Percentiles rank a stretch among this genome's conserved stretches.
Evolutionary conservation across 2,888 invertebrate genomes (phyloP).

Genomic region (Gari tellinella): DNA sequence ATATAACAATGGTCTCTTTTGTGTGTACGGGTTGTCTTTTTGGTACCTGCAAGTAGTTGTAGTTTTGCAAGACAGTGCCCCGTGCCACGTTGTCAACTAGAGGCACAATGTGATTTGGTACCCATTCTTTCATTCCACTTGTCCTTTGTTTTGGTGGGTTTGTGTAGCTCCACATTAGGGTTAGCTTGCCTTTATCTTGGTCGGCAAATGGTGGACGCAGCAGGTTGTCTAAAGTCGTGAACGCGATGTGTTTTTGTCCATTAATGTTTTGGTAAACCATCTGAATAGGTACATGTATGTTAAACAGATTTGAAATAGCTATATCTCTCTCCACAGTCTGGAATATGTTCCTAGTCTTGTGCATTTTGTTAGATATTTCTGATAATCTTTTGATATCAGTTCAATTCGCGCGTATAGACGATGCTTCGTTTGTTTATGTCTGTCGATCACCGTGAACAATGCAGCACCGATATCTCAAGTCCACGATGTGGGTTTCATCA

Average conservation of each 20-base stretch:
- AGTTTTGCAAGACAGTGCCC: no score
- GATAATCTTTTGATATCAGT: constrained; percentile 14
- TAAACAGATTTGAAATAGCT: constrained; percentile 29
- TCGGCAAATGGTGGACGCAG: no score
- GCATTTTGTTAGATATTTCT: constrained; percentile 12
- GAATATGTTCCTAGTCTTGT: constrained; percentile 24
- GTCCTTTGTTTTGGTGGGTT: no score
- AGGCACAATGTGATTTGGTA: no score
- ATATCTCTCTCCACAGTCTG: constrained; percentile 13
- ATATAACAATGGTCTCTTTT: no score
- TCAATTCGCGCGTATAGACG: constrained; percentile 7
- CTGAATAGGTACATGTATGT: constrained; percentile 15
- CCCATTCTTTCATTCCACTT: no score
- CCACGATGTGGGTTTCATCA: constrained; percentile 21
- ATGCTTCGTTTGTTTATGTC: constrained; percentile 1
- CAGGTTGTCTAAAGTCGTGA: constrained; percentile 7
- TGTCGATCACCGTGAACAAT: constrained; percentile 28
- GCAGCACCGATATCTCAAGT: constrained; percentile 29
- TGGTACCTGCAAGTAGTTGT: no score
- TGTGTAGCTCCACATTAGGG: no score
- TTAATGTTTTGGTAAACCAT: constrained; percentile 23
- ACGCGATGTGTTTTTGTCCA: constrained; percentile 13
- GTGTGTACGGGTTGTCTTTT: no score
- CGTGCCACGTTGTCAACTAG: no score
- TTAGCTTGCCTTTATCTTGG: no score